phyloP scores from a whole-genome alignment of 2,797 vertebrate genomes.

The Salmo trutta region DNA sequence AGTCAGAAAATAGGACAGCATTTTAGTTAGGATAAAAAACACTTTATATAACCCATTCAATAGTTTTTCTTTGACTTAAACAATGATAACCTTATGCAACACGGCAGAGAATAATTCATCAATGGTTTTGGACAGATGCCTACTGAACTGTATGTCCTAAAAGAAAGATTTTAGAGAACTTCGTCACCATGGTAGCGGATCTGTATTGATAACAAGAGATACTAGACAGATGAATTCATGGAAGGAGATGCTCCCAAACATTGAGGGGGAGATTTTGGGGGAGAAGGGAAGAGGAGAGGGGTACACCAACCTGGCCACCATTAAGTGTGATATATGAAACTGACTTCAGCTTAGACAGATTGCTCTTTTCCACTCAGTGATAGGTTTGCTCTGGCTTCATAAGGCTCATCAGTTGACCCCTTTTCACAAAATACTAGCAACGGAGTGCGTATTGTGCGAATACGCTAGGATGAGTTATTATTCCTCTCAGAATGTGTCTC shows the following conservation, averaged over 20 bases:
- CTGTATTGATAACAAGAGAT: not conserved
- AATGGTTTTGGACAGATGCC: not conserved
- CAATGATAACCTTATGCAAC: constrained; percentile 17
- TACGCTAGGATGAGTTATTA: not conserved
- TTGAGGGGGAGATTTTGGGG: not conserved
- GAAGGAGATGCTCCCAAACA: not conserved
- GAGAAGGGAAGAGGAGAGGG: not conserved
- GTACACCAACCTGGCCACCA: not conserved
- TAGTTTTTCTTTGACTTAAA: constrained; percentile 1
- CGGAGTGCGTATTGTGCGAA: not conserved
- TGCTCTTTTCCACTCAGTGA: not conserved
- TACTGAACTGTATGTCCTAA: not conserved
- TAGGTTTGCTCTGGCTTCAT: not conserved
- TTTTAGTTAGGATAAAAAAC: constrained; percentile 31
- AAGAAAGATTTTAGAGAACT: not conserved
- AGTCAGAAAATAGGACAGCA: constrained; percentile 4
- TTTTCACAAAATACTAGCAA: too few relatives aligned
- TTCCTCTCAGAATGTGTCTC: too few relatives aligned
- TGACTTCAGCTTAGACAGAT: not conserved
- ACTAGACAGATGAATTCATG: not conserved
- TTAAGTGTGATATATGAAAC: not conserved
- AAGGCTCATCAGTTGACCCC: not conserved
- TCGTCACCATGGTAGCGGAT: too few relatives aligned
- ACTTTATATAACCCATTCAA: constrained; percentile 30
- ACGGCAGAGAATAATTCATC: constrained; percentile 2